A percentile compares a stretch with the other conserved stretches of the same genome.
Evolutionary conservation across 2,113 vertebrate species (phyloP).

Genomic region (Pelmatolapia mariae): DNA sequence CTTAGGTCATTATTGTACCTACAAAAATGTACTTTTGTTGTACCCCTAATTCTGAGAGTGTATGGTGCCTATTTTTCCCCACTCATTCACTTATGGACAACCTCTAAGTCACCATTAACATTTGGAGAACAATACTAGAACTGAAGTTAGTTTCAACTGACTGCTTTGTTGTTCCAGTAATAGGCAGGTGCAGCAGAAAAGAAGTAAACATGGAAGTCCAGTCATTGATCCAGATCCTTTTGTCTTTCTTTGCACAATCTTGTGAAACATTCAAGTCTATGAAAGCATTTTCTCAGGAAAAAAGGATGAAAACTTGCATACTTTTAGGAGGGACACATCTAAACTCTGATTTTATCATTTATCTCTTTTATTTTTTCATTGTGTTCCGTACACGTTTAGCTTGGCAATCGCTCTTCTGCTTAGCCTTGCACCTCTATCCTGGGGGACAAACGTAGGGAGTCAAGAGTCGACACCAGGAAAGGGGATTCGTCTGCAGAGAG

Average conservation of each 20-base stretch:
- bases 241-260: background rate
- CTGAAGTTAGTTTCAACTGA: background rate
- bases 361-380: background rate
- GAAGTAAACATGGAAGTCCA: background rate
- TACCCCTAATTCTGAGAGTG: background rate
- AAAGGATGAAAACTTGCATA: background rate
- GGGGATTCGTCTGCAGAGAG: slow-evolving; percentile 31
- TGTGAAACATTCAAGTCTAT: background rate
- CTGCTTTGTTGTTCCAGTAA: background rate
- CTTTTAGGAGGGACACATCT: background rate
- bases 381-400: background rate
- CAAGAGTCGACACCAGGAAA: slow-evolving; percentile 21
- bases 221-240: background rate
- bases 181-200: background rate
- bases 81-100: background rate
- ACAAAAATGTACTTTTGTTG: background rate
- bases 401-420: background rate
- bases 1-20: background rate
- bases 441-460: slow-evolving; percentile 4
- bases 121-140: background rate
- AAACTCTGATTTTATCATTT: background rate
- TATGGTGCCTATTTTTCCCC: background rate
- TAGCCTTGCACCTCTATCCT: background rate
- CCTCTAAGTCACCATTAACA: background rate
- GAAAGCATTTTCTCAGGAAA: background rate